These are phyloP conservation scores for Petromus typicus DNA, from an alignment of 2,113 vertebrate genomes.

Conservation along the genomic window DNA sequence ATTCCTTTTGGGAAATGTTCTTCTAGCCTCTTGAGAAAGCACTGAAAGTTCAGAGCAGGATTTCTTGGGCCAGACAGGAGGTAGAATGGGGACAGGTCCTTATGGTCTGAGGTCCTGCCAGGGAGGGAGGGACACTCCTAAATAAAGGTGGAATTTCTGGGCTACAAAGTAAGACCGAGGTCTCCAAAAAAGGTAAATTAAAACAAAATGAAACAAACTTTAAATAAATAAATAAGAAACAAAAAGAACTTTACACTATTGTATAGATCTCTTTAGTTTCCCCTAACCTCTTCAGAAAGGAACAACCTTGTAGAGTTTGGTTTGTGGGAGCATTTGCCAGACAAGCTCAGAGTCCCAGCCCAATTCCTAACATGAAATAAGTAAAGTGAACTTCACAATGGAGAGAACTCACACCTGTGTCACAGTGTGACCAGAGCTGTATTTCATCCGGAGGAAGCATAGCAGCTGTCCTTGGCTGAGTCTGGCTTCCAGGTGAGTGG, in stretches of 20 bases:
- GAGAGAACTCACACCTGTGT: background rate
- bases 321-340: background rate
- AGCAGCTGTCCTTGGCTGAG: background rate
- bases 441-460: background rate
- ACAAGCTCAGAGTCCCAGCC: background rate
- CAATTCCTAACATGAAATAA: background rate
- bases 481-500: background rate
- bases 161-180: background rate
- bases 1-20: background rate
- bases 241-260: background rate
- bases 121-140: background rate
- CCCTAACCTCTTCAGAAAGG: background rate
- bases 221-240: background rate
- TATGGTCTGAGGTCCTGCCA: background rate
- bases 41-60: background rate
- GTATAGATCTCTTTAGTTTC: conserved; percentile 3
- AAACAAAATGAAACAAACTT: background rate
- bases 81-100: background rate
- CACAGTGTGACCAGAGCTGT: background rate
- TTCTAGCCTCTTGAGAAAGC: background rate
- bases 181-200: background rate
- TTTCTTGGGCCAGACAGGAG: background rate
- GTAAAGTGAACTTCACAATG: background rate
- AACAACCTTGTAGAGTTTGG: background rate
- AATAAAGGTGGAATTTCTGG: conserved; percentile 22